A percentile compares a stretch with the other conserved stretches of the same genome.
These are phyloP conservation scores for Saguinus midas DNA, from an alignment of 2,113 vertebrate species.

Conservation along the genomic window DNA sequence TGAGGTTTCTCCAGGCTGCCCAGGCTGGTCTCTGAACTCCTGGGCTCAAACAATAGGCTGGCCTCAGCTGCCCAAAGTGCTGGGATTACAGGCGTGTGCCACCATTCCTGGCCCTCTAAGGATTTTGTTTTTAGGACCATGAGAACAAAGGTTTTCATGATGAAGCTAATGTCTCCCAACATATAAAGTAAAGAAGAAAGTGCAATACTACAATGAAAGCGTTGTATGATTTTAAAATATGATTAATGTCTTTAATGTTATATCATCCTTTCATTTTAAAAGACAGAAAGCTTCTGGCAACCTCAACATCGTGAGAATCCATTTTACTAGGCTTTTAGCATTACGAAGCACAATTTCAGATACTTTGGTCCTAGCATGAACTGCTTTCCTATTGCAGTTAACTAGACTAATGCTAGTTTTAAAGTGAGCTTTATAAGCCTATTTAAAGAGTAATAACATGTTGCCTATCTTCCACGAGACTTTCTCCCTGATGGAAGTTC, in stretches of 20 bases:
- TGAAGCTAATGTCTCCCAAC: not conserved
- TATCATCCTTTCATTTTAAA: slow-evolving; percentile 47
- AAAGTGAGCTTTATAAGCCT: slow-evolving; percentile 63
- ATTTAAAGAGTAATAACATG: slow-evolving; percentile 67
- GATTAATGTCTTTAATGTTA: slow-evolving; percentile 25
- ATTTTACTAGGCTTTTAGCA: slow-evolving; percentile 66
- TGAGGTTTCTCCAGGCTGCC: too few species aligned
- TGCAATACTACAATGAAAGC: not conserved
- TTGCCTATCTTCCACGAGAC: slow-evolving; percentile 36
- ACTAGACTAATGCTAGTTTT: slow-evolving; percentile 41
- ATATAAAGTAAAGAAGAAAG: slow-evolving; percentile 56
- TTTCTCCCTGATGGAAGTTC: slow-evolving; percentile 56
- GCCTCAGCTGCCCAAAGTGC: too few species aligned
- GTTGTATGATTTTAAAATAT: not conserved
- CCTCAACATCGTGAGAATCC: slow-evolving; percentile 24
- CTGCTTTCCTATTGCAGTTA: slow-evolving; percentile 6
- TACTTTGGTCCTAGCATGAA: not conserved
- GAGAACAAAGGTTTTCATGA: too few species aligned
- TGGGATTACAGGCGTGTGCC: too few species aligned
- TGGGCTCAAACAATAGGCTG: too few species aligned
- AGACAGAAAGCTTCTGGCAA: slow-evolving; percentile 24
- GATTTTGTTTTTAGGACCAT: too few species aligned
- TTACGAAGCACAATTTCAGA: slow-evolving; percentile 44
- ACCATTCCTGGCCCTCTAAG: too few species aligned
- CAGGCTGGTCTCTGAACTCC: too few species aligned